Evolutionary conservation across 1,140 invertebrate species (phyloP).

Genomic region (Bombus waltoni): DNA sequence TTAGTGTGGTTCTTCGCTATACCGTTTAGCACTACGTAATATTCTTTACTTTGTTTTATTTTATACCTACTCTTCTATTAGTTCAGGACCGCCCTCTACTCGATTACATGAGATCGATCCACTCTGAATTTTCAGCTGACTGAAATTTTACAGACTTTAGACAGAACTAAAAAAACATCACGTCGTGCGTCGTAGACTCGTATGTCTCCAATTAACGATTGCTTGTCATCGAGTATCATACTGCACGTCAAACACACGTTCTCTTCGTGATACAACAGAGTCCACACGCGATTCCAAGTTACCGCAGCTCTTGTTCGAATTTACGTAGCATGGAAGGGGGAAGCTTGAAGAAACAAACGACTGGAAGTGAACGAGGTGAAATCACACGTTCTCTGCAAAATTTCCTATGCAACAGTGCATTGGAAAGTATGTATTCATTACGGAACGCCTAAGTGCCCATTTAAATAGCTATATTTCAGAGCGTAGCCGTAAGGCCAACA

Average conservation of each 20-base stretch:
- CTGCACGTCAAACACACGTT: neutral
- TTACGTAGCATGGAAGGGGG: neutral
- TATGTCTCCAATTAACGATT: neutral
- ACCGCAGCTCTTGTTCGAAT: neutral
- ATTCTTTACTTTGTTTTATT: too few relatives aligned
- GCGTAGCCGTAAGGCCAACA: slow-evolving; percentile 75
- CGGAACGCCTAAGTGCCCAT: slow-evolving; percentile 69
- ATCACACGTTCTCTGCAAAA: slow-evolving; percentile 20
- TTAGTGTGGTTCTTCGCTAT: too few relatives aligned
- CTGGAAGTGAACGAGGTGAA: neutral
- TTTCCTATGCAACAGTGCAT: slow-evolving; percentile 13
- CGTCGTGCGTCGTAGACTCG: neutral
- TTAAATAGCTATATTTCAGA: slow-evolving; percentile 77
- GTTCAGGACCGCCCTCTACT: too few relatives aligned
- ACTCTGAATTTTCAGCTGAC: too few relatives aligned
- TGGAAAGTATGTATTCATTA: slow-evolving; percentile 67
- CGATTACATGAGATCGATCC: too few relatives aligned
- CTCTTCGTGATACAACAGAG: neutral
- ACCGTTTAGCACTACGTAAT: too few relatives aligned
- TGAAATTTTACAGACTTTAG: neutral
- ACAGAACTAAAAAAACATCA: neutral
- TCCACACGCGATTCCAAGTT: neutral
- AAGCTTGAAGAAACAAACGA: neutral
- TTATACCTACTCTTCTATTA: too few relatives aligned
- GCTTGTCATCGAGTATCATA: neutral